Evolutionary conservation across 2,797 vertebrate genomes (phyloP).

Genomic region (Sebastiscus albofasciatus): DNA sequence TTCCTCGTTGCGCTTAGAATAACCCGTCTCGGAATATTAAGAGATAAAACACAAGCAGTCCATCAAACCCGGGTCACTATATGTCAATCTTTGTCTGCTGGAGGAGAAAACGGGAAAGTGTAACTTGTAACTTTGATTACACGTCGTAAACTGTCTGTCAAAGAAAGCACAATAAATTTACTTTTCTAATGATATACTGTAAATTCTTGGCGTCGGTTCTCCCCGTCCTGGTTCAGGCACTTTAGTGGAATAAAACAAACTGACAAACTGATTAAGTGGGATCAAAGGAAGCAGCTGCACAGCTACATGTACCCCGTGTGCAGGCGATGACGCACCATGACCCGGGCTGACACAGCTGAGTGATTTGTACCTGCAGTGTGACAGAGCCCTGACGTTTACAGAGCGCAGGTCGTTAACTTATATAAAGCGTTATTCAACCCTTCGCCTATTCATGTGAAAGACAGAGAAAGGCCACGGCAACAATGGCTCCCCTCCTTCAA

Average conservation of each 20-base stretch:
- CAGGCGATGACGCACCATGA: neutral
- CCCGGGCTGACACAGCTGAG: neutral
- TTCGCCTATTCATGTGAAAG: constrained; percentile 20
- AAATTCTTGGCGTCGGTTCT: neutral
- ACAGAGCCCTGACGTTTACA: constrained; percentile 12
- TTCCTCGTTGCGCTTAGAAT: constrained; percentile 45
- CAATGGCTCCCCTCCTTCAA: constrained; percentile 38
- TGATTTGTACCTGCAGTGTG: constrained; percentile 26
- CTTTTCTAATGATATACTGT: neutral
- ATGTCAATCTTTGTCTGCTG: neutral
- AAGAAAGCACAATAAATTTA: neutral
- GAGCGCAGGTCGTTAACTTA: constrained; percentile 35
- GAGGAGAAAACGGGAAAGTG: neutral
- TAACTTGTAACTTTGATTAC: neutral
- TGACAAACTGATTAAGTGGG: constrained; percentile 8
- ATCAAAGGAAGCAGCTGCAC: constrained; percentile 3
- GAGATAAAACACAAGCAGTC: neutral
- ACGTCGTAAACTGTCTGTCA: neutral
- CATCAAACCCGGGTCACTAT: neutral
- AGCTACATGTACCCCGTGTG: neutral
- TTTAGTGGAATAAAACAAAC: constrained; percentile 4
- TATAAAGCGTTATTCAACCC: constrained; percentile 48
- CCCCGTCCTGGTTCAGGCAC: neutral
- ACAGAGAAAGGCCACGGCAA: constrained; percentile 26
- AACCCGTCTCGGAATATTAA: constrained; percentile 23